These are phyloP conservation scores for Petromus typicus DNA, from an alignment of 2,113 vertebrate species.

Conservation along the genomic window DNA sequence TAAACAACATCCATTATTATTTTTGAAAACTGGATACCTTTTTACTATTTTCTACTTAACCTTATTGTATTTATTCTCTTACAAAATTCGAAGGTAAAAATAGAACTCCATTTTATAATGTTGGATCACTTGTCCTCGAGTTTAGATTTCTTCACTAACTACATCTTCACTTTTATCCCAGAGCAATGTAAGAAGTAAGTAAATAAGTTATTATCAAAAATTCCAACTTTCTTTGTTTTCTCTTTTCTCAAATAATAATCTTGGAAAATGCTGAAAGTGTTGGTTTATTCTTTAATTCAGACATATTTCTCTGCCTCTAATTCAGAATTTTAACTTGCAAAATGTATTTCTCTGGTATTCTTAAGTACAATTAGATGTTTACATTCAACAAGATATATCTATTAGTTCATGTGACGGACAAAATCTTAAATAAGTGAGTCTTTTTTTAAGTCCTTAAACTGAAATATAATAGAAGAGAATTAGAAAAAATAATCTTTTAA, in stretches of 20 bases:
- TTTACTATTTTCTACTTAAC: background rate
- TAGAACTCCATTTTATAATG: background rate
- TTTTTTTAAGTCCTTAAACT: background rate
- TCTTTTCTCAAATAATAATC: background rate
- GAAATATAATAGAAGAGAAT: conserved; percentile 34
- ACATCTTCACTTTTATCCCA: background rate
- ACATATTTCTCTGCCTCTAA: background rate
- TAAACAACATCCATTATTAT: background rate
- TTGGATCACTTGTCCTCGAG: background rate
- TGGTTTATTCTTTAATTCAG: background rate
- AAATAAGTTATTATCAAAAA: background rate
- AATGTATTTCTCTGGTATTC: background rate
- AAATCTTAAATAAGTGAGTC: conserved; percentile 25
- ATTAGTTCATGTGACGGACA: background rate
- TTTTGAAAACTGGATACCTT: background rate
- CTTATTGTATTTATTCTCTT: conserved; percentile 22
- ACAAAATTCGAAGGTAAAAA: background rate
- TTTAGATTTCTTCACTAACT: background rate
- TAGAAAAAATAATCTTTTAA: background rate
- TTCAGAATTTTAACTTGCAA: background rate
- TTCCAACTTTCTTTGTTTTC: background rate
- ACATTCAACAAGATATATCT: background rate
- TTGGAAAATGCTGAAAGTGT: background rate
- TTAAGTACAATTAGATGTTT: background rate
- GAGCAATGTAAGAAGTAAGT: background rate